These are phyloP conservation scores for Limenitis arthemis DNA, from an alignment of 2,888 invertebrate genomes.

Conservation along the genomic window DNA sequence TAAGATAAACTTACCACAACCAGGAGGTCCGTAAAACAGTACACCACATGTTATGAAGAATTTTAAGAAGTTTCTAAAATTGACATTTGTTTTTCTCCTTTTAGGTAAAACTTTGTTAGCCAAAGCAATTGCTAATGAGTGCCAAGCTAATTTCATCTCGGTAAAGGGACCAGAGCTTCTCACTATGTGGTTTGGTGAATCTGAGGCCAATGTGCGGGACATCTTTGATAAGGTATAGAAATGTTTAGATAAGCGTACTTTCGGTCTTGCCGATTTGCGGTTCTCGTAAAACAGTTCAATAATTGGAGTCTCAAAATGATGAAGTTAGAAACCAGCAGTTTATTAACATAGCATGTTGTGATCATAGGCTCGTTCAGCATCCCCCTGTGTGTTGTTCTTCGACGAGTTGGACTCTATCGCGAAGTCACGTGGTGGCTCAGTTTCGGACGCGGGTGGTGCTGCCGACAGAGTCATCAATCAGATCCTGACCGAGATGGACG, in stretches of 20 bases:
- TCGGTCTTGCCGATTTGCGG: too few species aligned
- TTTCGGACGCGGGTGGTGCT: conserved; percentile 98
- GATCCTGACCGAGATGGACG: conserved; percentile 99
- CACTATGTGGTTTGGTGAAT: conserved; percentile 99
- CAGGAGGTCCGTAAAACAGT: conserved; percentile 98
- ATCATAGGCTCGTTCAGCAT: conserved; percentile 93
- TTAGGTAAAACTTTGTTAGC: conserved; percentile 89
- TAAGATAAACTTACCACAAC: conserved; percentile 79
- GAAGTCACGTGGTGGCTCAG: conserved; percentile 97
- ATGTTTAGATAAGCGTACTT: too few species aligned
- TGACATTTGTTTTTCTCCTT: not conserved
- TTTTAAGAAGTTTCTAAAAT: not conserved
- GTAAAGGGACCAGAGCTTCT: conserved; percentile 98
- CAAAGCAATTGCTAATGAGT: conserved; percentile 99
- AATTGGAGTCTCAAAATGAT: not conserved
- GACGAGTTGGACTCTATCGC: conserved; percentile 99
- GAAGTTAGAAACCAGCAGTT: not conserved
- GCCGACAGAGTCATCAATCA: conserved; percentile 99
- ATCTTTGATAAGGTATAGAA: conserved; percentile 95
- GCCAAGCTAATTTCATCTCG: conserved; percentile 99
- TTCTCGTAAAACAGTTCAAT: too few species aligned
- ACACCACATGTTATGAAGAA: conserved; percentile 82
- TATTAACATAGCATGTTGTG: not conserved
- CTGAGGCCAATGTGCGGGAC: conserved; percentile 99
- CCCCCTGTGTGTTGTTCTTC: conserved; percentile 99